Base-by-base conservation (phyloP, 1,140 invertebrate genomes). In the Drosophila oshimai region DNA sequence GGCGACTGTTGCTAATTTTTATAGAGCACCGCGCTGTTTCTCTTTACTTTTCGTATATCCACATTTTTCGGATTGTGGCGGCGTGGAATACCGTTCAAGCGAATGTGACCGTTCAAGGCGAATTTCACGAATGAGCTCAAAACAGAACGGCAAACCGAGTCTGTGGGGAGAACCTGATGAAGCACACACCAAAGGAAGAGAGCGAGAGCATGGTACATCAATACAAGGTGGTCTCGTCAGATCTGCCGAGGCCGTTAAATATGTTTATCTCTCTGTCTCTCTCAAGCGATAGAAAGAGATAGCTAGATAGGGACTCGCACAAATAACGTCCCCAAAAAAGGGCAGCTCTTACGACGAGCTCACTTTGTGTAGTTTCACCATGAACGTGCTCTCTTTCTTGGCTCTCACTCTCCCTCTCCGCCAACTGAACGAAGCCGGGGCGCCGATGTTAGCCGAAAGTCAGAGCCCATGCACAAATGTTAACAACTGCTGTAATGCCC, bases 341-440 rank as follows among this genome's bases (percentile, higher is more conserved):
- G n/a, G n/a, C n/a, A n/a, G n/a, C n/a, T n/a, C n/a, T n/a, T n/a
- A n/a, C n/a, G n/a, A n/a, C n/a, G n/a, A n/a, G n/a, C n/a, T n/a
- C n/a, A n/a, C n/a, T n/a, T n/a, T n/a, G n/a, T n/a, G n/a, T n/a
- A n/a, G n/a, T n/a, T n/a, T n/a, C n/a, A n/a, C n/a, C n/a, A n/a
- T n/a, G n/a, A n/a, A n/a, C n/a, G n/a, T n/a, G n/a, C n/a, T n/a
- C n/a, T n/a, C n/a, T n/a, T n/a, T n/a, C n/a, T n/a, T n/a, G n/a
- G n/a, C 34, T 36, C 0, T 0, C 33, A 2, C 42, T 45, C 42
- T 17, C 4, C 4, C 26, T 4, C 44, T 31, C 28, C n/a, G n/a
- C 7, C 15, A 61, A 74, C 61, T 60, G 49, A 61, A 51, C 72
- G 74, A 74, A 39, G 10, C 15, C 36, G 36, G 18, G 36, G 6